phyloP scores from a whole-genome alignment of 1,140 invertebrate genomes.

The Pentalonia nigronervosa region DNA sequence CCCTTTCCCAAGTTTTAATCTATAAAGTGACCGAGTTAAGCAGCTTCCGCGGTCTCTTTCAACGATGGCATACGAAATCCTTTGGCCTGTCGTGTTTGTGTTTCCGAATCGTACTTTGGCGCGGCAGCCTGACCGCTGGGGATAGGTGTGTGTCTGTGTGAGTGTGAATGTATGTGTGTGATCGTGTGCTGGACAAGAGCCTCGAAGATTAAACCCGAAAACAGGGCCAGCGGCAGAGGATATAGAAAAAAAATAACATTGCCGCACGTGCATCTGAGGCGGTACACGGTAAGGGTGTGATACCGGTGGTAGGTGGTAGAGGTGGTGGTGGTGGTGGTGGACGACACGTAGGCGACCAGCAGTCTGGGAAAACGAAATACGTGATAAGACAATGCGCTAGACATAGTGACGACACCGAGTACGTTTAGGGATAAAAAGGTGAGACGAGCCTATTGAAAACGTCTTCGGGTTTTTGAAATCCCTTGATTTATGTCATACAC shows the following conservation, averaged over 20 bases:
- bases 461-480: constrained; percentile 45
- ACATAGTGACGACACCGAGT: background rate
- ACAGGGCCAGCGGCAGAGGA: background rate
- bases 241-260: constrained; percentile 2
- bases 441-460: constrained; percentile 37
- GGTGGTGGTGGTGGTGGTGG: background rate
- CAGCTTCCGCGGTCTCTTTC: constrained; percentile 34
- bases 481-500: constrained; percentile 46
- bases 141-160: constrained; percentile 29
- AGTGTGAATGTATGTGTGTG: background rate
- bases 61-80: constrained; percentile 3
- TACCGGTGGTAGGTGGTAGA: background rate
- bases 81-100: constrained; percentile 28
- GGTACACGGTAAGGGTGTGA: background rate
- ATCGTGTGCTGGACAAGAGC: constrained; percentile 45
- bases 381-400: constrained; percentile 56
- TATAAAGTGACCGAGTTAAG: constrained; percentile 45
- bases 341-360: constrained; percentile 32
- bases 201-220: constrained; percentile 23
- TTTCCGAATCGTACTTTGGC: constrained; percentile 38
- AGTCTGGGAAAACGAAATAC: constrained; percentile 50
- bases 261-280: background rate
- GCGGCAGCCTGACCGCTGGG: background rate
- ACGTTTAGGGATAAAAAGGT: constrained; percentile 55
- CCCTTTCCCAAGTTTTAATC: constrained; percentile 42